Conservation (phyloP, 2,797 vertebrate genomes). For the Betta splendens region DNA sequence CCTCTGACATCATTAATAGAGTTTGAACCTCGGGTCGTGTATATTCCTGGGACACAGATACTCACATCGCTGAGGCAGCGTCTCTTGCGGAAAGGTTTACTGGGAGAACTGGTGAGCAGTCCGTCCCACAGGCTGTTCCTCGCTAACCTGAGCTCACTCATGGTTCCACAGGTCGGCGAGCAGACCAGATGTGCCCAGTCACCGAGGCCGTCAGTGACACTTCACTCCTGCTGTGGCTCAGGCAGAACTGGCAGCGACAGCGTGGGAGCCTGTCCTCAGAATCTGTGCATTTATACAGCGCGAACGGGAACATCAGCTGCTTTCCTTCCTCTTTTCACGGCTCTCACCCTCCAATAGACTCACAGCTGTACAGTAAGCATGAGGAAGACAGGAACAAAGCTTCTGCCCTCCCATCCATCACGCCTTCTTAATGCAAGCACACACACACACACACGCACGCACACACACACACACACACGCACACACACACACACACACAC, state of each 20-base stretch:
- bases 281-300: constrained; percentile 18
- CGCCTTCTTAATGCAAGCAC: constrained; percentile 40
- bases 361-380: constrained; percentile 58
- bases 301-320: constrained; percentile 43
- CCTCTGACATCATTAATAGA: too few relatives aligned
- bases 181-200: constrained; percentile 40
- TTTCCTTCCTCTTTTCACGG: constrained; percentile 65
- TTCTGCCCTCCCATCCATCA: constrained; percentile 40
- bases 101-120: constrained; percentile 52
- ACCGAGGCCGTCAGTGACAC: constrained; percentile 48
- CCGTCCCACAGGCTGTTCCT: constrained; percentile 52
- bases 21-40: too few relatives aligned
- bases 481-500: constrained; percentile 7
- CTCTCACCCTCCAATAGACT: constrained; percentile 13
- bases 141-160: constrained; percentile 66
- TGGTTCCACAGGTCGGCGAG: constrained; percentile 49
- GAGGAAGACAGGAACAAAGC: constrained; percentile 49
- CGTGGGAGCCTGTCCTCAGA: constrained; percentile 38
- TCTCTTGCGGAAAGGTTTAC: constrained; percentile 62
- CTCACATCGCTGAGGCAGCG: constrained; percentile 81
- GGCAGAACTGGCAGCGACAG: constrained; percentile 17
- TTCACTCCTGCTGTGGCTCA: constrained; percentile 33
- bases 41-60: too few relatives aligned
- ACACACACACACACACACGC: constrained; percentile 9
- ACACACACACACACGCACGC: constrained; percentile 1